A percentile compares a stretch with the other conserved stretches of the same genome.
phyloP scores from a whole-genome alignment of 2,797 vertebrate genomes.

The Garrulus glandarius region DNA sequence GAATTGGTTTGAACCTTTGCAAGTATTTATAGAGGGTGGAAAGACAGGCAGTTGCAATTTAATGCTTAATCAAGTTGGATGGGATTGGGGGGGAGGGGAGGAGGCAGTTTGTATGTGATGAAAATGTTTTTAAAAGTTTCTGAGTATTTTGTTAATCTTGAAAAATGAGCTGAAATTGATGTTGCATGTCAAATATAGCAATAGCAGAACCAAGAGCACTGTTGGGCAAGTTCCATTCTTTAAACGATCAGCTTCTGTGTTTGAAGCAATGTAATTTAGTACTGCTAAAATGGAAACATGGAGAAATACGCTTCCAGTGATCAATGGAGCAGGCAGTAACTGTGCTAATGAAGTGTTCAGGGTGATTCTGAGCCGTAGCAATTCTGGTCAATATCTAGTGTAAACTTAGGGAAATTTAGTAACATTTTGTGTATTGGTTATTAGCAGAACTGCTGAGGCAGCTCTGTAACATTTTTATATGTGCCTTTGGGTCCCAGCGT shows the following conservation, averaged over 20 bases:
- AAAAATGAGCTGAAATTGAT: neutral
- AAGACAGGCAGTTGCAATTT: neutral
- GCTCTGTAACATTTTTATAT: fast-evolving
- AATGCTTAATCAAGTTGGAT: neutral
- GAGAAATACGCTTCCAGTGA: neutral
- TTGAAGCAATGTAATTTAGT: neutral
- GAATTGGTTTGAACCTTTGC: neutral
- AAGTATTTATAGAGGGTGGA: neutral
- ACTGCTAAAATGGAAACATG: neutral
- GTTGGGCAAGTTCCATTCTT: neutral
- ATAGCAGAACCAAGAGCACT: neutral
- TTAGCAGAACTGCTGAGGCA: neutral
- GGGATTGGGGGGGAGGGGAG: neutral
- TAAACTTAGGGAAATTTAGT: neutral
- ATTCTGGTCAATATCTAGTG: neutral
- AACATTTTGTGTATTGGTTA: neutral
- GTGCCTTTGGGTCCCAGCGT: fast-evolving
- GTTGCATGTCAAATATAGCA: neutral
- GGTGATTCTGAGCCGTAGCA: neutral
- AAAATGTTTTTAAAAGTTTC: neutral
- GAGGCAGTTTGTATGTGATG: neutral
- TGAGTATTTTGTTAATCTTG: neutral
- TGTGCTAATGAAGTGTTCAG: neutral
- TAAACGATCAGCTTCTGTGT: neutral
- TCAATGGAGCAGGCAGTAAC: neutral